Evolutionary conservation across 2,797 vertebrate species (phyloP).

Genomic region (Acanthurus lineatus): DNA sequence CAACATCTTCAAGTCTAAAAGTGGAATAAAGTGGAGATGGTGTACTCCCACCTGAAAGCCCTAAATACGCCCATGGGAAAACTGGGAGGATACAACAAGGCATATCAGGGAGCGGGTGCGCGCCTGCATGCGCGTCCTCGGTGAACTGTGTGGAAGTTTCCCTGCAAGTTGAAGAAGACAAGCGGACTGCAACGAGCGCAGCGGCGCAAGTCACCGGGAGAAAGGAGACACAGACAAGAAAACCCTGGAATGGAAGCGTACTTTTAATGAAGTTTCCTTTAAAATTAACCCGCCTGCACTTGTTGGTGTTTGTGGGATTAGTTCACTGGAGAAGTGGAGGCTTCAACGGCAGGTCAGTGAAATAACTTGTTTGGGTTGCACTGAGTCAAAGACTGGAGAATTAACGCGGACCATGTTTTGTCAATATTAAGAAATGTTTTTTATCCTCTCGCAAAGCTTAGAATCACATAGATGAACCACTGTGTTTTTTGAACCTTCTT

Average conservation of each 20-base stretch:
- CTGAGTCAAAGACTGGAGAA: constrained; percentile 6
- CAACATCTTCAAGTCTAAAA: constrained; percentile 5
- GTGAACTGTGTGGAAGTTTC: constrained; percentile 72
- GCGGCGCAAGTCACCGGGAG: constrained; percentile 26
- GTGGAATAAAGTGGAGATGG: constrained; percentile 27
- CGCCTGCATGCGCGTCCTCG: constrained; percentile 71
- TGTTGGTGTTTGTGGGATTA: constrained; percentile 3
- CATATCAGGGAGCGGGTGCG: constrained; percentile 53
- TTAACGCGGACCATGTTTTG: not conserved
- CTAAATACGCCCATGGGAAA: constrained; percentile 73
- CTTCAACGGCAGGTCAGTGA: constrained; percentile 58
- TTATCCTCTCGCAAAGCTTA: not conserved
- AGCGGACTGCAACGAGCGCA: constrained; percentile 40
- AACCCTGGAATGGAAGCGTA: not conserved
- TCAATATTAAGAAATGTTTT: not conserved
- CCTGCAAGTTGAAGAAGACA: constrained; percentile 57
- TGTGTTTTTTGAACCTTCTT: not conserved
- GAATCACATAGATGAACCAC: not conserved
- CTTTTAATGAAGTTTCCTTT: not conserved
- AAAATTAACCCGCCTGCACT: not conserved
- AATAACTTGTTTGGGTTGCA: constrained; percentile 7
- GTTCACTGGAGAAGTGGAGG: constrained; percentile 24
- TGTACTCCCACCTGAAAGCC: constrained; percentile 54
- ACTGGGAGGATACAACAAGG: constrained; percentile 75
- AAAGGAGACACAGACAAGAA: not conserved